Conservation (phyloP, 2,888 invertebrate genomes). For the Agrypnus murinus region DNA sequence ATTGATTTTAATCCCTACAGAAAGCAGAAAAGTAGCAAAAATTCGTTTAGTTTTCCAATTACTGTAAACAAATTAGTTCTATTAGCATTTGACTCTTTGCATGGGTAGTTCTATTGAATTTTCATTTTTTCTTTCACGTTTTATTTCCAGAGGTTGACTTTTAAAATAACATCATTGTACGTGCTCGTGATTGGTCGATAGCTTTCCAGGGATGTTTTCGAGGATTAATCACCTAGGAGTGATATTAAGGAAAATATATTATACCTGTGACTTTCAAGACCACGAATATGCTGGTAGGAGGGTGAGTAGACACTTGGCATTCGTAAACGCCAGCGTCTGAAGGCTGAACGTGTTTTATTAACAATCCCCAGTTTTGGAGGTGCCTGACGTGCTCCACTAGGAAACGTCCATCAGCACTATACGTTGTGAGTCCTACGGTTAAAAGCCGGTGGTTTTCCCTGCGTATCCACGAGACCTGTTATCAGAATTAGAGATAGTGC, state of each 20-base stretch:
- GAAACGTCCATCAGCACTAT: conserved; percentile 80
- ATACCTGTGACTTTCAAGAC: conserved; percentile 85
- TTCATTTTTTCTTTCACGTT: too few species aligned
- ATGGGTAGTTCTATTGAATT: too few species aligned
- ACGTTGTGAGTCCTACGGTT: conserved; percentile 81
- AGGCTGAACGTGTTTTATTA: conserved; percentile 81
- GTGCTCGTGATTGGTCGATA: conserved; percentile 22
- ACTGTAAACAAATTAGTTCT: too few species aligned
- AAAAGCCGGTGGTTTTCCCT: conserved; percentile 81
- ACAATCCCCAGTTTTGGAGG: conserved; percentile 78
- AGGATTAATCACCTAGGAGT: conserved; percentile 17
- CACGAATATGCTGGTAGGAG: conserved; percentile 83
- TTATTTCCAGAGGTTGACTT: conserved; percentile 1
- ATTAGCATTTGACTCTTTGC: too few species aligned
- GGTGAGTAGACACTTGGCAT: conserved; percentile 89
- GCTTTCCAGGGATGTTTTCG: conserved; percentile 18
- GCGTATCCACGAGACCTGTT: conserved; percentile 82
- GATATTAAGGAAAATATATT: conserved; percentile 53
- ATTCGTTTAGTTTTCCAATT: too few species aligned
- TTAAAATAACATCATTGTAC: conserved; percentile 15
- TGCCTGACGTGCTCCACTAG: conserved; percentile 78
- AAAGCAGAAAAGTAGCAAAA: too few species aligned
- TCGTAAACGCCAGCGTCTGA: conserved; percentile 84
- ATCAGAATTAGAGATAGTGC: conserved; percentile 43
- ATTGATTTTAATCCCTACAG: too few species aligned